Evolutionary conservation across 2,888 invertebrate genomes (phyloP).

Genomic region (Trichogramma dendrolimi): DNA sequence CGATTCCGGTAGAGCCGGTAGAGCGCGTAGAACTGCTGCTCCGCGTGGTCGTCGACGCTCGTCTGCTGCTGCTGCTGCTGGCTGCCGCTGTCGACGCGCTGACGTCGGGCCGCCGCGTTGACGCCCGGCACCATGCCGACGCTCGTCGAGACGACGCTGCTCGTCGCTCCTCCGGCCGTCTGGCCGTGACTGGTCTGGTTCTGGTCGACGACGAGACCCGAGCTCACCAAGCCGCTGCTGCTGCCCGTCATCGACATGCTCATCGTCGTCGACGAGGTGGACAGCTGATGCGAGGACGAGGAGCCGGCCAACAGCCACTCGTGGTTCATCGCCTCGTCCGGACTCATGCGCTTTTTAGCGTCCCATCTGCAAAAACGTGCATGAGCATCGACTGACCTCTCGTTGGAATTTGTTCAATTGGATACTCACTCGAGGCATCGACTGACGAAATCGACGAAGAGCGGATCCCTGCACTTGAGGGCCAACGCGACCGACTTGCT

Average conservation of each 20-base stretch:
- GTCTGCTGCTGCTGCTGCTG: conserved; percentile 34
- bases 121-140: conserved; percentile 17
- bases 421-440: conserved; percentile 81
- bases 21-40: conserved; percentile 48
- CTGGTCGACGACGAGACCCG: conserved; percentile 22
- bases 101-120: conserved; percentile 37
- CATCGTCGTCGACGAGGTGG: conserved; percentile 40
- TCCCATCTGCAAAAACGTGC: conserved; percentile 69
- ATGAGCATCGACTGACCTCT: background rate
- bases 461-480: conserved; percentile 78
- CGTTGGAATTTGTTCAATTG: background rate
- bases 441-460: conserved; percentile 86
- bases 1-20: conserved; percentile 51
- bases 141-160: conserved; percentile 16
- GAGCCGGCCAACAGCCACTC: conserved; percentile 71
- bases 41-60: conserved; percentile 45
- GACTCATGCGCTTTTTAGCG: conserved; percentile 83
- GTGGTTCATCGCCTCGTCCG: conserved; percentile 85
- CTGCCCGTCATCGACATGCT: conserved; percentile 31
- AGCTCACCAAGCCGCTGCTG: background rate
- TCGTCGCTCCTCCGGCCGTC: conserved; percentile 21
- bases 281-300: conserved; percentile 41
- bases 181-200: conserved; percentile 15
- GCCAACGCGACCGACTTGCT: conserved; percentile 77
- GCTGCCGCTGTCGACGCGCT: conserved; percentile 50